Evolutionary conservation across 2,797 vertebrate species (phyloP).

Genomic region (Xyrichtys novacula): DNA sequence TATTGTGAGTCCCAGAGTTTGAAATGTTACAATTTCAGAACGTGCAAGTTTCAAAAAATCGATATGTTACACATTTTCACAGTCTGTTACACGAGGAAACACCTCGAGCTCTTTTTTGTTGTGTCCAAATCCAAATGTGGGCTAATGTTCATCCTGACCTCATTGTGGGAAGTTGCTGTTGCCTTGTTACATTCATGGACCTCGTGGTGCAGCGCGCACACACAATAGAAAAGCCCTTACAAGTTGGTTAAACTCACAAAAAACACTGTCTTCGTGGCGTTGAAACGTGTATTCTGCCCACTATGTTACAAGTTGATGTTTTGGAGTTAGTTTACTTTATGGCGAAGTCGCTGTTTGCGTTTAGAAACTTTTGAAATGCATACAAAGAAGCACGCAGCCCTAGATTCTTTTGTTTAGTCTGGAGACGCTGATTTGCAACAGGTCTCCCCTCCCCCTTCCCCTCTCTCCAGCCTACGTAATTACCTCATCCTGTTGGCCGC

Average conservation of each 20-base stretch:
- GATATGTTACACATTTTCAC: neutral
- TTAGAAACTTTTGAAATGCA: constrained; percentile 71
- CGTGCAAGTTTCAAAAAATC: neutral
- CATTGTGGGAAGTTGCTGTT: constrained; percentile 82
- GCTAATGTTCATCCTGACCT: constrained; percentile 78
- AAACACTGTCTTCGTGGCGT: constrained; percentile 9
- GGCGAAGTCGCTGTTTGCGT: constrained; percentile 19
- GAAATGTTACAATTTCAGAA: constrained; percentile 14
- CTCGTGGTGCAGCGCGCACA: constrained; percentile 81
- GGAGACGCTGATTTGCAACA: constrained; percentile 89
- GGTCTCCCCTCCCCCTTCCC: constrained; percentile 83
- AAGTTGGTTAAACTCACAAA: constrained; percentile 68
- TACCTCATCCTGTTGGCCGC: constrained; percentile 82
- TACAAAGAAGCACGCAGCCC: constrained; percentile 77
- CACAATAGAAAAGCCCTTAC: constrained; percentile 77
- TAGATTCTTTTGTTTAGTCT: constrained; percentile 90
- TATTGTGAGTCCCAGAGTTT: constrained; percentile 12
- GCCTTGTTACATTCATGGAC: constrained; percentile 80
- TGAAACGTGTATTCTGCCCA: neutral
- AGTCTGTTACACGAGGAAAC: neutral
- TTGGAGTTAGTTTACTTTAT: neutral
- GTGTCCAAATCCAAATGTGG: constrained; percentile 37
- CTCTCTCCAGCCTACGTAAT: constrained; percentile 77
- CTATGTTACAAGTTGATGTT: neutral
- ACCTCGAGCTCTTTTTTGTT: neutral